A percentile compares a stretch with the other conserved stretches of the same genome.
Conservation (phyloP, 2,113 vertebrate species). For the Spea multiplicata region DNA sequence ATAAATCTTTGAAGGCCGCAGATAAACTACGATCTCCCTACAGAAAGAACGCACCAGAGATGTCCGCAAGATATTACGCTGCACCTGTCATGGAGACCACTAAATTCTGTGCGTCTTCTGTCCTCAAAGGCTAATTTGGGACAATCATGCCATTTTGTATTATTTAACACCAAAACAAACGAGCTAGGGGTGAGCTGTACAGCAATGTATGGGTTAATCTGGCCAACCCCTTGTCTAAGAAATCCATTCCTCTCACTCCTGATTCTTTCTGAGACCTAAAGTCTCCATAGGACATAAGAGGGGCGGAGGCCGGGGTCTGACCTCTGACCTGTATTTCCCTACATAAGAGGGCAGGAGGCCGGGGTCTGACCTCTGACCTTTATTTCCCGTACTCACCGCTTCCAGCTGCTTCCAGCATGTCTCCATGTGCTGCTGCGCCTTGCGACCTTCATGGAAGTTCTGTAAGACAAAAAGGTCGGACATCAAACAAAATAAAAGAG, state of each 20-base stretch:
- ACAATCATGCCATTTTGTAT: too few species aligned
- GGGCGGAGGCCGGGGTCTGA: too few species aligned
- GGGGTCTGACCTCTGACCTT: not conserved
- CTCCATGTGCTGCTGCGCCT: conserved; percentile 94
- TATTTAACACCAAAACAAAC: too few species aligned
- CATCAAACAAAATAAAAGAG: not conserved
- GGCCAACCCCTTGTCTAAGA: not conserved
- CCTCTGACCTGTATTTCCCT: not conserved
- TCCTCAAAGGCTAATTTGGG: too few species aligned
- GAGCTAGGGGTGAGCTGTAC: not conserved
- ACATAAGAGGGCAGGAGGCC: too few species aligned
- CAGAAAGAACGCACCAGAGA: too few species aligned
- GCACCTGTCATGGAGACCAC: too few species aligned
- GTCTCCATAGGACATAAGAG: too few species aligned
- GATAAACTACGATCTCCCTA: too few species aligned
- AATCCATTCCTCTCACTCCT: not conserved
- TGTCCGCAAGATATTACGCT: too few species aligned
- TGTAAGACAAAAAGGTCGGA: conserved; percentile 54
- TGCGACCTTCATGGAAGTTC: conserved; percentile 95
- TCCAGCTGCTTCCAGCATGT: conserved; percentile 96
- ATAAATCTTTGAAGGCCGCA: not conserved
- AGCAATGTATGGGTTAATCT: not conserved
- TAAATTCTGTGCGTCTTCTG: too few species aligned
- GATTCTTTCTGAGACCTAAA: too few species aligned
- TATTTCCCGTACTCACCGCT: conserved; percentile 69